Evolutionary conservation across 53 echinoderm and acorn worm species (phyloP).

Genomic region (Apostichopus leukothele): DNA sequence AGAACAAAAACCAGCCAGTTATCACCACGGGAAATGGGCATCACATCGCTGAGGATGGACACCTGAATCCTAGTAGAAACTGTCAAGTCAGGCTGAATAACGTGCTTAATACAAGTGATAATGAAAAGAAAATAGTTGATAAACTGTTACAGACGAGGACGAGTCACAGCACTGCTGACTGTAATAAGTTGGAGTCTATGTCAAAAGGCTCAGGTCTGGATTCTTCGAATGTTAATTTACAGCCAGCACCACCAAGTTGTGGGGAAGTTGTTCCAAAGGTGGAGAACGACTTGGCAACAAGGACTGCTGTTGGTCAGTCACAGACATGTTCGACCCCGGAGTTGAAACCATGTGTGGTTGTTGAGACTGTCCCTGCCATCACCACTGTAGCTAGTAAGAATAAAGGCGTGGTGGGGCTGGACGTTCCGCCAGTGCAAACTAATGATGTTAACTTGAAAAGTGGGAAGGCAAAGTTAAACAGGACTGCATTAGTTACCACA

Average conservation of each 20-base stretch:
- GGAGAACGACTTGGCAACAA: not conserved
- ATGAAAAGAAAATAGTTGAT: not conserved
- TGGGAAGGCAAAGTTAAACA: not conserved
- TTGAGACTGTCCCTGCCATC: not conserved
- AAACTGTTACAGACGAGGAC: not conserved
- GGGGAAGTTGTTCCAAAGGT: not conserved
- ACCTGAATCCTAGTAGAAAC: not conserved
- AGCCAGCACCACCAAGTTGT: not conserved
- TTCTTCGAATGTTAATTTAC: not conserved
- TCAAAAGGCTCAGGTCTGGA: too few species aligned
- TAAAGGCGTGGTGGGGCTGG: not conserved
- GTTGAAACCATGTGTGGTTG: not conserved
- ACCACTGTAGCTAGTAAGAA: not conserved
- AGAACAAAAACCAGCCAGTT: not conserved
- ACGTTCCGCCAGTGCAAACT: not conserved
- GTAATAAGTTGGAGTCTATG: too few species aligned
- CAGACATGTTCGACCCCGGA: not conserved
- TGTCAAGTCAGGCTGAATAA: not conserved
- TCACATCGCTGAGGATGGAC: not conserved
- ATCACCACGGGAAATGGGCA: not conserved
- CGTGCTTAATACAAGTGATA: not conserved
- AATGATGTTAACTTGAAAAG: not conserved
- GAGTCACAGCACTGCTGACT: not conserved
- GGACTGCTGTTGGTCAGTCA: not conserved
- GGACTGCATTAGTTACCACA: not conserved